phyloP scores from a whole-genome alignment of 1,140 invertebrate genomes.

The Hyles vespertilio region DNA sequence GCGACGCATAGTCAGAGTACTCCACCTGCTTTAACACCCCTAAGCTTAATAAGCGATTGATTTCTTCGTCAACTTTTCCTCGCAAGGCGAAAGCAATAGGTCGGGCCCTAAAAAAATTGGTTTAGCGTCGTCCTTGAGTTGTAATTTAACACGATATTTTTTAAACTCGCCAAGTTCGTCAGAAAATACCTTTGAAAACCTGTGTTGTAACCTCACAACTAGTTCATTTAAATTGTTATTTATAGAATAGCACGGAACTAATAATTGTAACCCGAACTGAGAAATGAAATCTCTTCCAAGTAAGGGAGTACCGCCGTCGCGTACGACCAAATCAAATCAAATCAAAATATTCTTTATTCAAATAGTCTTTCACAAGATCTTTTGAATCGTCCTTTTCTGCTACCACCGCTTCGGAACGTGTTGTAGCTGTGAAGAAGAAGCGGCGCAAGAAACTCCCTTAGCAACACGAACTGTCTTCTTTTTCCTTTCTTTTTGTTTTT shows the following conservation, averaged over 20 bases:
- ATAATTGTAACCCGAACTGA: conserved; percentile 6
- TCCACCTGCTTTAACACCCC: conserved; percentile 49
- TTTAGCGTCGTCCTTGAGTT: conserved; percentile 9
- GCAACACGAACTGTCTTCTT: too few species aligned
- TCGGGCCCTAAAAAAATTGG: conserved; percentile 10
- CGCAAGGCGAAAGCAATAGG: conserved; percentile 12
- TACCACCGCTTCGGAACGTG: too few species aligned
- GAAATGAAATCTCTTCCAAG: conserved; percentile 15
- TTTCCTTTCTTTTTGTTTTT: too few species aligned
- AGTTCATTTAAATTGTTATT: not conserved
- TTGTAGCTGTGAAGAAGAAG: too few species aligned
- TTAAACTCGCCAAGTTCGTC: conserved; percentile 15
- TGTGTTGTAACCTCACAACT: not conserved
- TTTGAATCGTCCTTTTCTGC: too few species aligned
- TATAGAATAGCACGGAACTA: not conserved
- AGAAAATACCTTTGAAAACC: conserved; percentile 10
- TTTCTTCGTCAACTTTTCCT: conserved; percentile 14
- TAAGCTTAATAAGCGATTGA: conserved; percentile 29
- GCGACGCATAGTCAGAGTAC: conserved; percentile 48
- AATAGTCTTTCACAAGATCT: too few species aligned
- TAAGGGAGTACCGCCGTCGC: conserved; percentile 8
- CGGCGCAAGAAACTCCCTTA: too few species aligned
- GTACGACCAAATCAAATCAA: too few species aligned
- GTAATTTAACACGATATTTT: conserved; percentile 20
- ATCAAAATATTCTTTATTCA: too few species aligned